Evolutionary conservation across 35 echinoderm and acorn worm species (phyloP).

Genomic region (Ptychodera flava): DNA sequence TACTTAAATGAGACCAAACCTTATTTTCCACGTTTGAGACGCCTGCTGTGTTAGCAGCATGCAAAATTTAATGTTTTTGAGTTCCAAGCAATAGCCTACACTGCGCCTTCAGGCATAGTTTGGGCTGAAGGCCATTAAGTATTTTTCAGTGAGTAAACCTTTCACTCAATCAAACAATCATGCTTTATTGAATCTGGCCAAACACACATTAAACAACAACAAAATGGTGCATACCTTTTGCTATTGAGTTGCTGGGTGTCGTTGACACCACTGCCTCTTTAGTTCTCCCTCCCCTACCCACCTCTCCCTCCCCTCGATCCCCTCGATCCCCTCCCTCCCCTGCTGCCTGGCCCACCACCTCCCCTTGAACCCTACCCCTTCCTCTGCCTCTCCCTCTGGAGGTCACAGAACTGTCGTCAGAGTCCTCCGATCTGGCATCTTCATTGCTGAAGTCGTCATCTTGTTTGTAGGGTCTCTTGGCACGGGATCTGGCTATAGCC

Average conservation of each 20-base stretch:
- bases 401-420: background rate
- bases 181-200: no score
- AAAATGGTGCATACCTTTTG: no score
- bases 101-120: no score
- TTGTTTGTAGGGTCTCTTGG: background rate
- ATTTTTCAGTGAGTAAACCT: no score
- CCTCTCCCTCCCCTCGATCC: background rate
- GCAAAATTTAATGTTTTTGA: no score
- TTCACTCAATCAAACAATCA: no score
- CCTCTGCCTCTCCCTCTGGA: background rate
- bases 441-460: background rate
- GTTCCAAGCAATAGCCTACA: no score
- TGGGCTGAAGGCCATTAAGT: no score
- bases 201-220: no score
- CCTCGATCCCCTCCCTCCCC: background rate
- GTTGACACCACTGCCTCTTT: background rate
- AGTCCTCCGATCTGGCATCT: background rate
- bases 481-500: background rate
- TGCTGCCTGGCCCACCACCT: background rate
- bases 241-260: background rate
- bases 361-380: background rate
- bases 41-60: no score
- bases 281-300: background rate
- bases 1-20: no score
- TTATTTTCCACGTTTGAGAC: no score